These are phyloP conservation scores for Macrobrachium rosenbergii DNA, from an alignment of 1,140 invertebrate species.

Conservation along the genomic window DNA sequence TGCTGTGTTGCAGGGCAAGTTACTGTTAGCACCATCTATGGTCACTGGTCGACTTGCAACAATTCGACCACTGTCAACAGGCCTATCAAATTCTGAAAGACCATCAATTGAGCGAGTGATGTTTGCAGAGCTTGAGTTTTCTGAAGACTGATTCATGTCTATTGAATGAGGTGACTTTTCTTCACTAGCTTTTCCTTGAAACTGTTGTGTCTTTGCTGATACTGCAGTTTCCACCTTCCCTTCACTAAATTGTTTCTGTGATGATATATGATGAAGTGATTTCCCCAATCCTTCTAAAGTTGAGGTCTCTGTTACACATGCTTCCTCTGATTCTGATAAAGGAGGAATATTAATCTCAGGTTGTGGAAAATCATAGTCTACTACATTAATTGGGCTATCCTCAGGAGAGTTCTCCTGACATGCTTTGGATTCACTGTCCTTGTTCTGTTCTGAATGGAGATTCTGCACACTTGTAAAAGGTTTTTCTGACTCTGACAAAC, in stretches of 20 bases:
- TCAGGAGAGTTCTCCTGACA: conserved; percentile 56
- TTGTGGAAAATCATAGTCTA: conserved; percentile 57
- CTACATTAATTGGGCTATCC: conserved; percentile 62
- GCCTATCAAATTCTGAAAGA: neutral
- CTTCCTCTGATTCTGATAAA: conserved; percentile 29
- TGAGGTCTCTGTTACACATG: conserved; percentile 15
- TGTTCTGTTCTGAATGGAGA: conserved; percentile 4
- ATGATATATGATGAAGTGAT: conserved; percentile 52
- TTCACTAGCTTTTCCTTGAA: too few species aligned
- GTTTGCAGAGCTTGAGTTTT: too few species aligned
- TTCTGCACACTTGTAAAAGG: neutral
- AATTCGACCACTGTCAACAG: neutral
- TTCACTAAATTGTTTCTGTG: conserved; percentile 35
- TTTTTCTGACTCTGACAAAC: neutral
- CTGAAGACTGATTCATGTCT: too few species aligned
- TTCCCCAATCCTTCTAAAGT: conserved; percentile 59
- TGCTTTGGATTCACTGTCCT: conserved; percentile 19
- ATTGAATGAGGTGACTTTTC: too few species aligned
- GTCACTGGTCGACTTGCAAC: neutral
- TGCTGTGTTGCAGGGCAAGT: conserved; percentile 18
- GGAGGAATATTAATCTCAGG: conserved; percentile 58
- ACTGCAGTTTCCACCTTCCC: neutral
- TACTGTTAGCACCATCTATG: neutral
- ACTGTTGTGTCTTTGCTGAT: neutral
- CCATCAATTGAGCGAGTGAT: neutral